These are phyloP conservation scores for Tychaedon coryphoeus DNA, from an alignment of 2,113 vertebrate species.

Conservation along the genomic window DNA sequence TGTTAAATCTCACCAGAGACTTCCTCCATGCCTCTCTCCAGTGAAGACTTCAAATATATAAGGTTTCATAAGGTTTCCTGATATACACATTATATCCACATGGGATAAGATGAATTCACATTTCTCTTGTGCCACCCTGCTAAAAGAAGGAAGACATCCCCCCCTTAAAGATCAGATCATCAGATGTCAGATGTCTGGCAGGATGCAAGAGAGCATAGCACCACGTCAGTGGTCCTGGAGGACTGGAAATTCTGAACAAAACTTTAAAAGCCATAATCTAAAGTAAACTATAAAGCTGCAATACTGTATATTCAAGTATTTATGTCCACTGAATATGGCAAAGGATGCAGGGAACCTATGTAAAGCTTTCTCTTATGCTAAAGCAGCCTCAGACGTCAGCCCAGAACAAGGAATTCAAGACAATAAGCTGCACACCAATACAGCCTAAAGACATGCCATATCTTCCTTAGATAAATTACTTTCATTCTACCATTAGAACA, in stretches of 20 bases:
- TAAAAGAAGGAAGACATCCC: background rate
- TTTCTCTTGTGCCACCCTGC: background rate
- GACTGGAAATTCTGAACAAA: background rate
- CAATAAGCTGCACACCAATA: background rate
- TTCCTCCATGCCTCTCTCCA: background rate
- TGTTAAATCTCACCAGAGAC: background rate
- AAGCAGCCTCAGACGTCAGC: background rate
- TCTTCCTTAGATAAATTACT: background rate
- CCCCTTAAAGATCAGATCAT: background rate
- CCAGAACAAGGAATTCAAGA: background rate
- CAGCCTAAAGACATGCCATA: background rate
- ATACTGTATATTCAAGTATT: background rate
- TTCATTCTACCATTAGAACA: background rate
- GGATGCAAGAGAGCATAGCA: fast-evolving
- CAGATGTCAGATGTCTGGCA: background rate
- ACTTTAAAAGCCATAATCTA: background rate
- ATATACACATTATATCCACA: background rate
- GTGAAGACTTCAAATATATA: background rate
- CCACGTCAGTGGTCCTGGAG: background rate
- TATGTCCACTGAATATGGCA: background rate
- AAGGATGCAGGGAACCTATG: background rate
- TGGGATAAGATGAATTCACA: background rate
- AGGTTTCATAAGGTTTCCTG: background rate
- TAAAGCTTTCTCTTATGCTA: background rate
- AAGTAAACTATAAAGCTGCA: background rate